phyloP scores from a whole-genome alignment of 2,888 invertebrate species.

The Poecilus cupreus region DNA sequence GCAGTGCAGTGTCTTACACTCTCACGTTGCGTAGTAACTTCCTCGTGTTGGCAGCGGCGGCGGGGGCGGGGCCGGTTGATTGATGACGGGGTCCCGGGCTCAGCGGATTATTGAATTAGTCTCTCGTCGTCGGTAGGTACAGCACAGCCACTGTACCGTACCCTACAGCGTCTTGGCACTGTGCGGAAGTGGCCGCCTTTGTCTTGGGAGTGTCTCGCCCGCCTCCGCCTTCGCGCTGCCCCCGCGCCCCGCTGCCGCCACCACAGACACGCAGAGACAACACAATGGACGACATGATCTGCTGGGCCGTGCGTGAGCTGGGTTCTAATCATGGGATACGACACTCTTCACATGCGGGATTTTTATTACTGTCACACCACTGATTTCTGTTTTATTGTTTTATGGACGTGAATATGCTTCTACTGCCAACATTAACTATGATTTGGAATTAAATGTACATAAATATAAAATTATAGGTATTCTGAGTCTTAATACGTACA shows the following conservation, averaged over 20 bases:
- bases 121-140: constrained; percentile 22
- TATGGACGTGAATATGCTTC: no score
- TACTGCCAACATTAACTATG: no score
- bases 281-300: constrained; percentile 21
- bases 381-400: no score
- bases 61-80: constrained; percentile 6
- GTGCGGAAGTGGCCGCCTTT: constrained; percentile 69
- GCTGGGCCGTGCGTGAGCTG: not conserved
- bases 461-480: no score
- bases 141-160: not conserved
- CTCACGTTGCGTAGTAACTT: not conserved
- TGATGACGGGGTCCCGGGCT: constrained; percentile 25
- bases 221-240: constrained; percentile 10
- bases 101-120: constrained; percentile 40
- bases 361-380: no score
- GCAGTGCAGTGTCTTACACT: no score
- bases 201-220: constrained; percentile 68
- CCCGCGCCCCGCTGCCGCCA: not conserved
- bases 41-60: not conserved
- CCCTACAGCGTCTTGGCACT: constrained; percentile 17
- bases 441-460: no score
- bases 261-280: not conserved
- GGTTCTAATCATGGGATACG: constrained; percentile 4
- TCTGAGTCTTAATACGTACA: no score
- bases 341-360: no score